phyloP scores from a whole-genome alignment of 1,140 invertebrate species.

The Ruditapes philippinarum region DNA sequence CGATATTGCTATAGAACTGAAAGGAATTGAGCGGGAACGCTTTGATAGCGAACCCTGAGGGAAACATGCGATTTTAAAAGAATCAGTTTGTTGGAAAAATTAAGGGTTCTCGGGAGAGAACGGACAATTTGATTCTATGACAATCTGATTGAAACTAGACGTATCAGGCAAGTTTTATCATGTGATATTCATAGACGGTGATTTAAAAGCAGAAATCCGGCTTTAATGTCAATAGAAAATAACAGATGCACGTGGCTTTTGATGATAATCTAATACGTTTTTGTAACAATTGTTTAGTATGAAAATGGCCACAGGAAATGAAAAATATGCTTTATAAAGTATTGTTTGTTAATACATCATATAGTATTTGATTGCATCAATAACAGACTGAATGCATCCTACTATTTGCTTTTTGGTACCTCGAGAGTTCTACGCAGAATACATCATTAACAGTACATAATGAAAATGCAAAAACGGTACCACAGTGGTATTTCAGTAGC shows the following conservation, averaged over 20 bases:
- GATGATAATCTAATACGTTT: conserved; percentile 41
- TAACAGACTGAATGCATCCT: no score
- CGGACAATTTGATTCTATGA: conserved; percentile 34
- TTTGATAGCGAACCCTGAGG: conserved; percentile 8
- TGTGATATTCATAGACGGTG: conserved; percentile 19
- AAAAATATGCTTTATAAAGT: background rate
- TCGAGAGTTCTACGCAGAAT: no score
- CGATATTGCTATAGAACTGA: background rate
- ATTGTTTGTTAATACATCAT: background rate
- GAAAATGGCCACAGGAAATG: conserved; percentile 6
- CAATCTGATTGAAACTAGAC: conserved; percentile 37
- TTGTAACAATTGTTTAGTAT: conserved; percentile 18
- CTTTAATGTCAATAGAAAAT: conserved; percentile 40
- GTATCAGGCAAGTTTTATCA: background rate
- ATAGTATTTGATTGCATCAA: no score
- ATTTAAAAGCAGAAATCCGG: background rate
- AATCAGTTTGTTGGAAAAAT: conserved; percentile 43
- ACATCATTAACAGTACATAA: no score
- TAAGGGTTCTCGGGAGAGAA: conserved; percentile 18
- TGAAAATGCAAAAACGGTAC: no score
- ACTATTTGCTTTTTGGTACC: no score
- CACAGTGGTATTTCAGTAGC: no score
- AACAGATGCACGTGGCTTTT: conserved; percentile 13
- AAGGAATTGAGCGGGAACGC: background rate
- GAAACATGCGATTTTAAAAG: background rate